phyloP scores from a whole-genome alignment of 2,113 vertebrate genomes.

The Lepisosteus osseus region DNA sequence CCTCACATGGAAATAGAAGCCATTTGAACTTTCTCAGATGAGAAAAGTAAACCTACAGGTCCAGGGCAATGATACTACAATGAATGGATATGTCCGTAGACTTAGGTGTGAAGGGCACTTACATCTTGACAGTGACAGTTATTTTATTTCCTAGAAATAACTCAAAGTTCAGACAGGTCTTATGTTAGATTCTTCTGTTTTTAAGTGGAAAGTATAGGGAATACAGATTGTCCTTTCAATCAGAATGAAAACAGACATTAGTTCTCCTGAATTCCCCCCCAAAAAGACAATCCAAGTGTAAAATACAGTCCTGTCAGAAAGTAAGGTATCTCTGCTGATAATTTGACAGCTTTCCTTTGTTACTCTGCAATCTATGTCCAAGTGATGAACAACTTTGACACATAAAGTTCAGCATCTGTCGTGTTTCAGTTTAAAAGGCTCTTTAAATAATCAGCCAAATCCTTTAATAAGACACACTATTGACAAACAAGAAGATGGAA shows the following conservation, averaged over 20 bases:
- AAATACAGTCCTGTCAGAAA: neutral
- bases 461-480: no score
- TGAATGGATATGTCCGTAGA: neutral
- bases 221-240: slow-evolving; percentile 1
- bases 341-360: neutral
- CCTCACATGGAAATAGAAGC: no score
- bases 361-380: no score
- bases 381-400: neutral
- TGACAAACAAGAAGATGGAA: no score
- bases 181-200: neutral
- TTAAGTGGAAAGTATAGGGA: neutral
- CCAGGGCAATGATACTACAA: neutral
- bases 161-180: neutral
- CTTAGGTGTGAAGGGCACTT: neutral
- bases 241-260: neutral
- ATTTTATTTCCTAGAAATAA: neutral
- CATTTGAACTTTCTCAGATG: no score
- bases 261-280: neutral
- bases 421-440: no score
- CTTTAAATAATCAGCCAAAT: no score
- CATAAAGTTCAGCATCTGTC: neutral
- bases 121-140: neutral
- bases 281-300: slow-evolving; percentile 1
- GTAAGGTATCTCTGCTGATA: neutral
- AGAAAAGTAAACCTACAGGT: no score